phyloP scores from a whole-genome alignment of 23 tunicate species.

The Styela plicata region DNA sequence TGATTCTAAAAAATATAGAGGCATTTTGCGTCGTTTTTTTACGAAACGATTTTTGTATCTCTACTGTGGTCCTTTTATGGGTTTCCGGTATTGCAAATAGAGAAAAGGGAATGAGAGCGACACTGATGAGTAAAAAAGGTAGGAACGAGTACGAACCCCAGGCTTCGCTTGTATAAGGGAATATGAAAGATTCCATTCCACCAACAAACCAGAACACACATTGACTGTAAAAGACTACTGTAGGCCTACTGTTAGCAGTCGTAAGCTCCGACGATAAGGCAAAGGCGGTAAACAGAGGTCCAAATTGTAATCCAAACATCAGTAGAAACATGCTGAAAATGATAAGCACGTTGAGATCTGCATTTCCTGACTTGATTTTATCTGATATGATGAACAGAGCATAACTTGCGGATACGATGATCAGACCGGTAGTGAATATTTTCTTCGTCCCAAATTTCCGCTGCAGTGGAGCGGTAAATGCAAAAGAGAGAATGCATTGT shows the following conservation, averaged over 20 bases:
- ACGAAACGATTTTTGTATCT: background rate
- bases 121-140: conserved; percentile 3
- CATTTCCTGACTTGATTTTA: too few species aligned
- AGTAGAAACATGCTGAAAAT: conserved; percentile 2
- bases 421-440: background rate
- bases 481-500: background rate
- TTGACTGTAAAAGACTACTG: background rate
- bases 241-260: conserved; percentile 29
- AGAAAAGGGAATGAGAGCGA: background rate
- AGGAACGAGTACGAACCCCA: conserved; percentile 27
- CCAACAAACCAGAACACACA: conserved; percentile 29
- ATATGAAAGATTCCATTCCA: conserved; percentile 8
- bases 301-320: background rate
- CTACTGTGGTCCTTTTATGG: background rate
- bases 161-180: conserved; percentile 34
- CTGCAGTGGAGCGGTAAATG: background rate
- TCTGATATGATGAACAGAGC: background rate
- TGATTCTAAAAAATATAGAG: background rate
- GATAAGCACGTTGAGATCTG: background rate
- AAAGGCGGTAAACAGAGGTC: conserved; percentile 3
- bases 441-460: background rate
- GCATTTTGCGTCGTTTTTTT: background rate
- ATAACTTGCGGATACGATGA: background rate
- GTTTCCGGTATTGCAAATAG: background rate
- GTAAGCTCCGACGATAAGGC: conserved; percentile 37